phyloP scores from a whole-genome alignment of 2,113 vertebrate species.

The Cyanistes caeruleus region DNA sequence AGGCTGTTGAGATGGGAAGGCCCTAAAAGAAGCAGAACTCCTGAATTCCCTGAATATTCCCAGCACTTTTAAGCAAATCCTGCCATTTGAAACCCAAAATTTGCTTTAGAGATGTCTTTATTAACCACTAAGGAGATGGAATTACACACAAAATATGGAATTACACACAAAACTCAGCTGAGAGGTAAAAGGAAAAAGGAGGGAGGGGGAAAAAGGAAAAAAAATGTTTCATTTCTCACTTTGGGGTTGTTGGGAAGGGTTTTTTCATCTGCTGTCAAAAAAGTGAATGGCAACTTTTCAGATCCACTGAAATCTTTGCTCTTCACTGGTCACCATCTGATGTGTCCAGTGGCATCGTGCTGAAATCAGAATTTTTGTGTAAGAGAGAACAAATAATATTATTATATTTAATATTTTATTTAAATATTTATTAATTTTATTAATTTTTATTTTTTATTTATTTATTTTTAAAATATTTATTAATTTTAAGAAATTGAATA shows the following conservation, averaged over 20 bases:
- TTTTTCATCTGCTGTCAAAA: not conserved
- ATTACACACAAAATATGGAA: not conserved
- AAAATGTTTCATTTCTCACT: not conserved
- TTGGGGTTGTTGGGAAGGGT: not conserved
- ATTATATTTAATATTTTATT: too few relatives aligned
- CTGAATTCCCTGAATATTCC: too few relatives aligned
- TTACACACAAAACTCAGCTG: not conserved
- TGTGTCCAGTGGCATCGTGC: not conserved
- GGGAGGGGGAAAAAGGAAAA: accelerated
- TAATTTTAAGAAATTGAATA: too few relatives aligned
- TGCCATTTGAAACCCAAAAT: not conserved
- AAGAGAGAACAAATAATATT: not conserved
- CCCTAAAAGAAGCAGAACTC: too few relatives aligned
- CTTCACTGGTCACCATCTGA: not conserved
- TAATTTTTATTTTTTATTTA: too few relatives aligned
- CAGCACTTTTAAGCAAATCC: accelerated
- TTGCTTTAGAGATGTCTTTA: not conserved
- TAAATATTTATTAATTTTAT: too few relatives aligned
- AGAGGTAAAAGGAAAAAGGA: not conserved
- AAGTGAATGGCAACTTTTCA: not conserved
- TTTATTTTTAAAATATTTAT: too few relatives aligned
- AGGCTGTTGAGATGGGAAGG: too few relatives aligned
- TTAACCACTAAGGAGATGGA: not conserved
- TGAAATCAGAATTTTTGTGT: not conserved
- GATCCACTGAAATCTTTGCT: not conserved